Evolutionary conservation across 1,140 invertebrate genomes (phyloP).

Genomic region (Drosophila ficusphila): DNA sequence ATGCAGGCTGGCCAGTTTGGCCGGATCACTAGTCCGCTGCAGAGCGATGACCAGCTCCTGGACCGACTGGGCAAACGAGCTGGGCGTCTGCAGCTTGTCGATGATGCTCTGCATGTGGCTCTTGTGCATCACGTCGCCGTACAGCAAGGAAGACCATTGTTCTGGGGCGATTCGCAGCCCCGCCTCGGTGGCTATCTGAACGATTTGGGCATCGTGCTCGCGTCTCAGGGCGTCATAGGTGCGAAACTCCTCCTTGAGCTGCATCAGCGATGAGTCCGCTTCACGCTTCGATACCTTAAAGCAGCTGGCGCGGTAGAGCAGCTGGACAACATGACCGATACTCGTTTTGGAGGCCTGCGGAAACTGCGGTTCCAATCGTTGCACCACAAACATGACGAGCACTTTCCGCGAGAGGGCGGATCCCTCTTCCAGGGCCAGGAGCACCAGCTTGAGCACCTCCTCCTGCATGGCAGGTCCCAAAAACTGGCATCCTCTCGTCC

Average conservation of each 20-base stretch:
- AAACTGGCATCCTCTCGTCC: conserved; percentile 98
- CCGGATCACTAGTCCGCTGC: conserved; percentile 95
- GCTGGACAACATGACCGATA: conserved; percentile 99
- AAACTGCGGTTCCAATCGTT: conserved; percentile 96
- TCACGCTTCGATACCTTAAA: conserved; percentile 99
- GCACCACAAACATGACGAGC: conserved; percentile 99
- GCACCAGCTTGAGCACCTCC: conserved; percentile 97
- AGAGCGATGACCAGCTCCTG: conserved; percentile 96
- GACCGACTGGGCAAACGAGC: conserved; percentile 95
- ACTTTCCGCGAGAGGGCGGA: conserved; percentile 98
- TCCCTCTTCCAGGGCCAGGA: conserved; percentile 97
- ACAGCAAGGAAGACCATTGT: conserved; percentile 98
- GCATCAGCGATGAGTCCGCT: conserved; percentile 99
- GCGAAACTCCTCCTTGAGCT: conserved; percentile 98
- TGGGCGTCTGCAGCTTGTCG: conserved; percentile 95
- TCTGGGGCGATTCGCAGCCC: conserved; percentile 98
- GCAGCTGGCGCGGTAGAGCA: conserved; percentile 98
- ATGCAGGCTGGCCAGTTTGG: conserved; percentile 90
- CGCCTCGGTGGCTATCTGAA: conserved; percentile 98
- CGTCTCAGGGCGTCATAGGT: conserved; percentile 96
- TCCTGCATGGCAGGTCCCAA: conserved; percentile 99
- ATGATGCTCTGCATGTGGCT: conserved; percentile 99
- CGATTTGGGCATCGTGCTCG: conserved; percentile 99
- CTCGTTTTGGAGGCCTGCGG: conserved; percentile 99
- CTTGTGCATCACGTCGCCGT: conserved; percentile 97